Percentiles rank a stretch among this genome's conserved stretches.
Evolutionary conservation across 2,888 invertebrate species (phyloP).

Genomic region (Seladonia tumulorum): DNA sequence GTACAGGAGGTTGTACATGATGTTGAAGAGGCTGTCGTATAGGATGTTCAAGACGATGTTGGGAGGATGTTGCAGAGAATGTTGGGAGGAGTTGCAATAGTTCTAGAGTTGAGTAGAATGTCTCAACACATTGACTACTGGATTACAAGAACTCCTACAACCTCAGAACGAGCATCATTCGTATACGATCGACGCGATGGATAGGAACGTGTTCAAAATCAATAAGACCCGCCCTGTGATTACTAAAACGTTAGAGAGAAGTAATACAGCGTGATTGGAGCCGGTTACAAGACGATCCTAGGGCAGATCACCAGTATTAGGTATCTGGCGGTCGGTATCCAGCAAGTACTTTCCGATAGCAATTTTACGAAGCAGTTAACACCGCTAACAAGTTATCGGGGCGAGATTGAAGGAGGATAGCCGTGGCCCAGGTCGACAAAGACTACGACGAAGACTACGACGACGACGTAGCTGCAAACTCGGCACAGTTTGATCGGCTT

Average conservation of each 20-base stretch:
- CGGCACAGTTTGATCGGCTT: slow-evolving; percentile 72
- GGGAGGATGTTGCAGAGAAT: too few relatives aligned
- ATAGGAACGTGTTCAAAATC: background rate
- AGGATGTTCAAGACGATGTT: too few relatives aligned
- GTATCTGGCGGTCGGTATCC: slow-evolving; percentile 45
- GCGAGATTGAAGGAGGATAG: slow-evolving; percentile 73
- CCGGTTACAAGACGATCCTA: slow-evolving; percentile 2
- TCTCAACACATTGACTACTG: too few relatives aligned
- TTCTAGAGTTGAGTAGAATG: too few relatives aligned
- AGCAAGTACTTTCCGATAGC: slow-evolving; percentile 60
- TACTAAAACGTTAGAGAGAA: background rate
- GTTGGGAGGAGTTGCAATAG: too few relatives aligned
- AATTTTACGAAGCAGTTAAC: slow-evolving; percentile 72
- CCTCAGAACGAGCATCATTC: too few relatives aligned
- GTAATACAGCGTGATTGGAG: slow-evolving; percentile 2
- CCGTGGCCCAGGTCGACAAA: slow-evolving; percentile 23
- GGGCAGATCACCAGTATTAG: slow-evolving; percentile 20
- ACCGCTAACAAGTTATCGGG: slow-evolving; percentile 70
- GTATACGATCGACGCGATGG: too few relatives aligned
- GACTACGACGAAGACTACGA: background rate
- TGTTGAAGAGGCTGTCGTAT: too few relatives aligned
- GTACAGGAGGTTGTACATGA: too few relatives aligned
- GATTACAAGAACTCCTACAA: too few relatives aligned
- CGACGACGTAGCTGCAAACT: slow-evolving; percentile 61
- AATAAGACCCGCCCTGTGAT: background rate